These are phyloP conservation scores for Willisornis vidua DNA, from an alignment of 2,113 vertebrate species.

Conservation along the genomic window DNA sequence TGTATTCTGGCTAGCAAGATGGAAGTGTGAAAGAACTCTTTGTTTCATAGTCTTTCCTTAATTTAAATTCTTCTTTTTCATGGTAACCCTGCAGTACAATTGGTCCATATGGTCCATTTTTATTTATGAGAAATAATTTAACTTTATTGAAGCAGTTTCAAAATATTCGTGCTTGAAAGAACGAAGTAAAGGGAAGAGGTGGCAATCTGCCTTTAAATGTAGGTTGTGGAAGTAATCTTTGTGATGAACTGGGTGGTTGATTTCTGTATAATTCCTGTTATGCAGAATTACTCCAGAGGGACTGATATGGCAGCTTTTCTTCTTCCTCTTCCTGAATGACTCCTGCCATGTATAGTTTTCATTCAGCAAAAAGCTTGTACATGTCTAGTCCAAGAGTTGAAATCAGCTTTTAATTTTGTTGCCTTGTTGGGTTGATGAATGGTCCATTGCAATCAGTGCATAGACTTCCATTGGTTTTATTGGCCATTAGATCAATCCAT, in stretches of 20 bases:
- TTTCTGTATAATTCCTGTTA: background rate
- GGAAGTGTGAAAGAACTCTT: constrained; percentile 33
- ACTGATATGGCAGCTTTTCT: background rate
- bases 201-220: background rate
- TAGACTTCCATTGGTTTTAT: constrained; percentile 1
- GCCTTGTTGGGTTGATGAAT: background rate
- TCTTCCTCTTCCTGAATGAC: background rate
- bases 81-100: background rate
- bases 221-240: background rate
- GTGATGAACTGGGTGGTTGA: background rate
- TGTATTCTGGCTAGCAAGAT: background rate
- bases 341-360: background rate
- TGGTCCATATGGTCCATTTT: constrained; percentile 22
- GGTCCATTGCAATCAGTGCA: background rate
- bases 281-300: background rate
- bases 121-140: background rate
- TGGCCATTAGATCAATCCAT: background rate
- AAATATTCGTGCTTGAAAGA: background rate
- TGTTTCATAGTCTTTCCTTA: constrained; percentile 28
- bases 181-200: background rate
- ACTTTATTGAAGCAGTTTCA: background rate
- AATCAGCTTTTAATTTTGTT: background rate
- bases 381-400: background rate
- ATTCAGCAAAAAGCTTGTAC: background rate
- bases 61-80: constrained; percentile 30